phyloP scores from a whole-genome alignment of 1,140 invertebrate species.

The Drosophila lacteicornis region DNA sequence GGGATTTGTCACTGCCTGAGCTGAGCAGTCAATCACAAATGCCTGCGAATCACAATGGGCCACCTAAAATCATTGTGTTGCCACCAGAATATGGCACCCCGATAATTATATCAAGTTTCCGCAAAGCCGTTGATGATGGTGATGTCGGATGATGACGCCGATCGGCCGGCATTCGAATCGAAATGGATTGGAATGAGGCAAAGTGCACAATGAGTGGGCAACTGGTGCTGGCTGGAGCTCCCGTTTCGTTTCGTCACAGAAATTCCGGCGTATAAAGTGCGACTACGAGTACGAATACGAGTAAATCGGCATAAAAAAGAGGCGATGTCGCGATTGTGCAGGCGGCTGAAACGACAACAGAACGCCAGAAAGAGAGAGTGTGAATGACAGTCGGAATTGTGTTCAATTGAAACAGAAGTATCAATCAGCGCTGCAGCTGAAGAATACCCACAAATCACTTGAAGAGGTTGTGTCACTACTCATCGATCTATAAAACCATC shows the following conservation, averaged over 20 bases:
- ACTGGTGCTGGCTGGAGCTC: conserved; percentile 27
- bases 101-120: conserved; percentile 35
- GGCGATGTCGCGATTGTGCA: conserved; percentile 52
- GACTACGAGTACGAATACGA: conserved; percentile 42
- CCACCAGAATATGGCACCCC: conserved; percentile 9
- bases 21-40: conserved; percentile 8
- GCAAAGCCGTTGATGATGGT: conserved; percentile 11
- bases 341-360: conserved; percentile 17
- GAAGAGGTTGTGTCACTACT: conserved; percentile 5
- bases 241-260: conserved; percentile 80
- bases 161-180: conserved; percentile 47
- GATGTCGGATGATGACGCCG: conserved; percentile 45
- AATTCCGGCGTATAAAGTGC: conserved; percentile 72
- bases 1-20: conserved; percentile 1
- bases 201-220: conserved; percentile 64
- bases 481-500: conserved; percentile 12
- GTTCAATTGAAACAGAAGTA: conserved; percentile 59
- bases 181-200: conserved; percentile 42
- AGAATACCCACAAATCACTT: conserved; percentile 28
- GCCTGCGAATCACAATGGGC: conserved; percentile 2
- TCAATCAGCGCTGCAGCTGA: conserved; percentile 37
- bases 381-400: conserved; percentile 60
- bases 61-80: conserved; percentile 6
- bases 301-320: conserved; percentile 27
- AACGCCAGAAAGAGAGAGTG: conserved; percentile 6